phyloP scores from a whole-genome alignment of 1,140 invertebrate genomes.

The Drosophila pallidifrons region DNA sequence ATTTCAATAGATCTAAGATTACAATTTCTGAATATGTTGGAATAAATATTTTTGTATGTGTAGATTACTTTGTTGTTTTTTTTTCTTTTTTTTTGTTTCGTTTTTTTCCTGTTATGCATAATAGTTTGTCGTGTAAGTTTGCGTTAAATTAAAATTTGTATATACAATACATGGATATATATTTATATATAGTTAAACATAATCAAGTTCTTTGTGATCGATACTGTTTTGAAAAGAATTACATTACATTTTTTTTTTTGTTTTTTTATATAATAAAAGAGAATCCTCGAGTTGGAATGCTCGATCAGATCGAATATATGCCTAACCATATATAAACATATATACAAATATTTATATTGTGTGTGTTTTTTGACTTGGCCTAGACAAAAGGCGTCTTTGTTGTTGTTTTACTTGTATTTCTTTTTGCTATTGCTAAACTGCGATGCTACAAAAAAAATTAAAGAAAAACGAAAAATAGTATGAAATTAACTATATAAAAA shows the following conservation, averaged over 20 bases:
- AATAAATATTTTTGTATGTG: constrained; percentile 70
- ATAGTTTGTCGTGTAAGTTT: constrained; percentile 34
- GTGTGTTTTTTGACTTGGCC: constrained; percentile 62
- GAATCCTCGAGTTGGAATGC: constrained; percentile 44
- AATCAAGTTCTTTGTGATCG: constrained; percentile 19
- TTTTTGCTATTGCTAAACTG: constrained; percentile 49
- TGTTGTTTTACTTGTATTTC: constrained; percentile 31
- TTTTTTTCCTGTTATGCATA: constrained; percentile 33
- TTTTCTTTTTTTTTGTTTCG: not conserved
- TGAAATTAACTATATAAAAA: constrained; percentile 17
- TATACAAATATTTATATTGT: constrained; percentile 20
- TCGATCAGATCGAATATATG: constrained; percentile 51
- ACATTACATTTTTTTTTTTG: not conserved
- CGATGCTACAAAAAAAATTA: constrained; percentile 15
- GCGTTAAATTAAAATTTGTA: constrained; percentile 14
- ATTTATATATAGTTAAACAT: constrained; percentile 23
- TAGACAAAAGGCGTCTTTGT: constrained; percentile 32
- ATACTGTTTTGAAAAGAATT: constrained; percentile 6
- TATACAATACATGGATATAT: constrained; percentile 38
- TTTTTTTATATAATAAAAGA: not conserved
- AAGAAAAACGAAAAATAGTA: constrained; percentile 26
- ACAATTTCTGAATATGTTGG: constrained; percentile 62
- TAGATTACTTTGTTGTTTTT: constrained; percentile 16
- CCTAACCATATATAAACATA: constrained; percentile 16
- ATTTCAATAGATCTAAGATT: constrained; percentile 53